These are phyloP conservation scores for Thyatira batis DNA, from an alignment of 2,888 invertebrate species.

Conservation along the genomic window DNA sequence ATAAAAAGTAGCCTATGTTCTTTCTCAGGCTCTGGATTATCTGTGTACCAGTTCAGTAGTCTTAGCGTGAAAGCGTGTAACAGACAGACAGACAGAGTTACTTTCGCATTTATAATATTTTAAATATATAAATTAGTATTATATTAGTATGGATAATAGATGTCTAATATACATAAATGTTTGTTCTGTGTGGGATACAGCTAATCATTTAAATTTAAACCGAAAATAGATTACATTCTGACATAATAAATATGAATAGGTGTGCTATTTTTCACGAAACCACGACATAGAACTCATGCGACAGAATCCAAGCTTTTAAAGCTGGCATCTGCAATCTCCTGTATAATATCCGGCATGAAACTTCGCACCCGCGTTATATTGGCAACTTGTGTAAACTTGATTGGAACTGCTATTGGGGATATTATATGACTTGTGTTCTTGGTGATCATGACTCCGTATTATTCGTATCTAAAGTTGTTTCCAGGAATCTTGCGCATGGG, in stretches of 20 bases:
- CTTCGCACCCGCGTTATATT: constrained; percentile 17
- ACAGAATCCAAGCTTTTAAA: constrained; percentile 21
- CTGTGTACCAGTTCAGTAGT: too few species aligned
- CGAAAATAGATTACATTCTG: neutral
- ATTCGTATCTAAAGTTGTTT: too few species aligned
- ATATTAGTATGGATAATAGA: too few species aligned
- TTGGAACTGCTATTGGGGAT: neutral
- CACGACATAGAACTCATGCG: constrained; percentile 23
- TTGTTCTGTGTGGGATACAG: too few species aligned
- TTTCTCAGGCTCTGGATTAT: too few species aligned
- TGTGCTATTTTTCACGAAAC: constrained; percentile 23
- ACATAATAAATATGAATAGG: neutral
- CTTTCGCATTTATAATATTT: too few species aligned
- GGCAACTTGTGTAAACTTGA: constrained; percentile 18
- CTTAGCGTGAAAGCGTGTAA: too few species aligned
- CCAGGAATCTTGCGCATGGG: too few species aligned
- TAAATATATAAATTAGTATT: too few species aligned
- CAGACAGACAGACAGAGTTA: too few species aligned
- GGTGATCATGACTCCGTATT: neutral
- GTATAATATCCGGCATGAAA: constrained; percentile 47
- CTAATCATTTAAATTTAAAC: neutral
- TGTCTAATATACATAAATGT: too few species aligned
- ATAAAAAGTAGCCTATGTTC: too few species aligned
- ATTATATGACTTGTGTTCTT: neutral
- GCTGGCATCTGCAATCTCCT: constrained; percentile 46